These are phyloP conservation scores for Crypturellus tataupa DNA, from an alignment of 2,797 vertebrate species.

Conservation along the genomic window DNA sequence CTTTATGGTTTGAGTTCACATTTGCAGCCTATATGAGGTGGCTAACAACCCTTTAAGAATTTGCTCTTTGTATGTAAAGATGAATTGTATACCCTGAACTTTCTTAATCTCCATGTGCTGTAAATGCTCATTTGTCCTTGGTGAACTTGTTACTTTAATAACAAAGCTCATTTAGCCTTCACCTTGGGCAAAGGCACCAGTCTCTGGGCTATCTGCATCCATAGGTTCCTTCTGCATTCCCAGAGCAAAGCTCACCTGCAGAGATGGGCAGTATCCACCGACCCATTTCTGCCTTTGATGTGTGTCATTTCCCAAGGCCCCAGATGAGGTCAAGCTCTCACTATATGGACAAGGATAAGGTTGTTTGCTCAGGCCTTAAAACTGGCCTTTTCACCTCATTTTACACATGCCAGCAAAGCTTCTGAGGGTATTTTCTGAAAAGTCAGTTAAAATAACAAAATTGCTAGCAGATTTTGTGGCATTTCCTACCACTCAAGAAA, in stretches of 20 bases:
- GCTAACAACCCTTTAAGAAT: slow-evolving; percentile 17
- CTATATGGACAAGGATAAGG: neutral
- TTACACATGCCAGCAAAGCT: neutral
- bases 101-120: slow-evolving; percentile 4
- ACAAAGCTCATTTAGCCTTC: neutral
- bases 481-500: neutral
- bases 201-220: neutral
- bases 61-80: slow-evolving; percentile 41
- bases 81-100: slow-evolving; percentile 17
- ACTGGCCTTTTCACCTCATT: neutral
- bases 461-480: neutral
- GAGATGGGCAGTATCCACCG: neutral
- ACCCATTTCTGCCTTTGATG: neutral
- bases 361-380: neutral
- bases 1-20: slow-evolving; percentile 32
- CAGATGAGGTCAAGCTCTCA: neutral
- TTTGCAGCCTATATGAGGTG: neutral
- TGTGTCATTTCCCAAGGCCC: neutral
- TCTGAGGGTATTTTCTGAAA: neutral
- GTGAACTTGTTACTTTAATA: neutral
- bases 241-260: neutral
- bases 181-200: neutral
- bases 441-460: neutral
- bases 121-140: slow-evolving; percentile 16
- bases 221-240: neutral